Evolutionary conservation across 2,797 vertebrate species (phyloP), one percentile per base, ranked within the genome.

Genomic region (Enteromius paludinosus): DNA sequence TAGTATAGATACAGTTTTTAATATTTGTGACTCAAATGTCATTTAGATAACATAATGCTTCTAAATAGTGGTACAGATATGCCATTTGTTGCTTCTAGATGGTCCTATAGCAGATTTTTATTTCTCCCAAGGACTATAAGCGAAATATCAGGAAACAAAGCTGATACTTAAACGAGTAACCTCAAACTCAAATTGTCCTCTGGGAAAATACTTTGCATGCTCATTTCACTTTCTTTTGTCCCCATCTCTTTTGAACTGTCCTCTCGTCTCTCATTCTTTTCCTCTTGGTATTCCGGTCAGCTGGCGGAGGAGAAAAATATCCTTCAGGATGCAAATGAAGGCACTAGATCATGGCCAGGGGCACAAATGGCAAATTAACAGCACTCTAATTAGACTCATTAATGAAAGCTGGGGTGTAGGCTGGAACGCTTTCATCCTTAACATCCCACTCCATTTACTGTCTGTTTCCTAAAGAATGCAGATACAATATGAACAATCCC

Each of bases 371-470:
- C 84, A 87, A 89, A 87, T 88, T 85, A 90, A 85, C 86, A 59
- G 84, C 82, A 79, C 86, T 45, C 75, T 90, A 87, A 90, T 89
- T 88, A 90, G 76, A 61, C 85, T 89, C 86, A 78, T 90, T 88
- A 88, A 70, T 69, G 82, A 81, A 68, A 84, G 86, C 82, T 84
- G 71, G 82, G 82, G 86, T 43, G 62, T 85, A 85, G 81, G 80
- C 84, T 86, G 81, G 71, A 82, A 82, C 23, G 83, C 81, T 85
- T 86, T 85, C 82, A 85, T 86, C 66, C 62, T 82, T 79, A 87
- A 83, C 71, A 45, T 65, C 81, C 78, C 49, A 84, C 81, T 83
- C 25, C 66, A 85, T 84, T 82, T 79, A 54, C 28, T 73, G 38
- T 62, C 70, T 84, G 49, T 49, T 69, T 25, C 25, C 47, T 74